These are phyloP conservation scores for Notiomystis cincta DNA, from an alignment of 2,113 vertebrate genomes.

Conservation along the genomic window DNA sequence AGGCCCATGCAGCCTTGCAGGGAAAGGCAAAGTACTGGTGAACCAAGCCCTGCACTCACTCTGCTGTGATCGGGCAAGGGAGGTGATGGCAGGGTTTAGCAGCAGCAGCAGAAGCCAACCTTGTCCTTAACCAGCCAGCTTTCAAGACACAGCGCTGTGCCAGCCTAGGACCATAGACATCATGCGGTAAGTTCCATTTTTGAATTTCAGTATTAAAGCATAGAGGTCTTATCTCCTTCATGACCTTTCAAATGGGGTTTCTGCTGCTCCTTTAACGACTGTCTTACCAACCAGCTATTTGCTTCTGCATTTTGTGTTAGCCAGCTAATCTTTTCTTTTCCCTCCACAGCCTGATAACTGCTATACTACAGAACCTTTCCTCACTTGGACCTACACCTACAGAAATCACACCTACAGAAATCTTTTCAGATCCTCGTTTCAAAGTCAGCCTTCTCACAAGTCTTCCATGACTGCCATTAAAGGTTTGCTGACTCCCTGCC, in stretches of 20 bases:
- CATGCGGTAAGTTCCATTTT: not conserved
- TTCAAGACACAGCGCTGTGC: not conserved
- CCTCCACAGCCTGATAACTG: not conserved
- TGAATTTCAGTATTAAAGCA: not conserved
- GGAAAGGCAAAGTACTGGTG: not conserved
- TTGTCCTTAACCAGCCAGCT: not conserved
- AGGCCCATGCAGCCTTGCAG: rapidly evolving
- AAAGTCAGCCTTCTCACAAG: not conserved
- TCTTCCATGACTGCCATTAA: not conserved
- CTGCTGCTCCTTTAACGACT: not conserved
- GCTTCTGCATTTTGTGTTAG: not conserved
- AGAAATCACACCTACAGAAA: not conserved
- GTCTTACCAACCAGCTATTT: not conserved
- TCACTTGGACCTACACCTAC: no score
- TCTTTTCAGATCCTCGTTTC: not conserved
- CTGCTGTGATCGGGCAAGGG: not conserved
- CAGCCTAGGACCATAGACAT: not conserved
- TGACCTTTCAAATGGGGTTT: not conserved
- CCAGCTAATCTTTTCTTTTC: not conserved
- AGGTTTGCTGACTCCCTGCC: not conserved
- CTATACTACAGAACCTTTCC: not conserved
- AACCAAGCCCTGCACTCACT: not conserved
- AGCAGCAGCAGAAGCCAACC: not conserved
- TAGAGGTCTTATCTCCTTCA: not conserved
- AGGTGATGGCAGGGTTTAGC: not conserved